phyloP scores from a whole-genome alignment of 2,888 invertebrate species.

The Apomyelois bistriatella region DNA sequence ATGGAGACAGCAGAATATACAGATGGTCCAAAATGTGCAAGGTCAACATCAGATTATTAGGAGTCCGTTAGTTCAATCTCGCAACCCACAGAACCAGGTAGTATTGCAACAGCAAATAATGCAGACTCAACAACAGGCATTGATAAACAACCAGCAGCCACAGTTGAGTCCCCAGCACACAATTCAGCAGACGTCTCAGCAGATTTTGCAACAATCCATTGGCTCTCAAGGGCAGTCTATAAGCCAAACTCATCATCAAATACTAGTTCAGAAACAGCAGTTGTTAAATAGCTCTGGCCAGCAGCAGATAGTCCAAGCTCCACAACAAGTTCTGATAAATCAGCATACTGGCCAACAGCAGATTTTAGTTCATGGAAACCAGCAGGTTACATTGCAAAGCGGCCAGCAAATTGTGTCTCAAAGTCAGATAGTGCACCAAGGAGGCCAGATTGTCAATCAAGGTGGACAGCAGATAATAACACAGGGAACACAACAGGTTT shows the following conservation, averaged over 20 bases:
- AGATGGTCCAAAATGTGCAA: constrained; percentile 75
- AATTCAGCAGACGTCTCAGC: constrained; percentile 78
- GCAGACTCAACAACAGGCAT: constrained; percentile 72
- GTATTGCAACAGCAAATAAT: constrained; percentile 80
- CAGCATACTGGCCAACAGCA: constrained; percentile 73
- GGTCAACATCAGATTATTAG: constrained; percentile 76
- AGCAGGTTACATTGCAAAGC: constrained; percentile 71
- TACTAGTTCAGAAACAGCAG: constrained; percentile 79
- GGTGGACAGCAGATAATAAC: constrained; percentile 68
- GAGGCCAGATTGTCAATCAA: constrained; percentile 68
- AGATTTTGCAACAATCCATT: constrained; percentile 81
- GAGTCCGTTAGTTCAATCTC: constrained; percentile 66
- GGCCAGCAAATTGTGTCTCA: constrained; percentile 72
- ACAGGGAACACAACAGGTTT: constrained; percentile 64
- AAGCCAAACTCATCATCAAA: constrained; percentile 72
- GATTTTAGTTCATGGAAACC: constrained; percentile 72
- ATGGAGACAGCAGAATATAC: constrained; percentile 75
- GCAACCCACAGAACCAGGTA: constrained; percentile 74
- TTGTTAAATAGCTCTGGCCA: constrained; percentile 77
- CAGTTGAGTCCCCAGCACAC: constrained; percentile 77
- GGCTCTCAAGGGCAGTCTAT: constrained; percentile 74
- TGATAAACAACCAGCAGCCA: constrained; percentile 66
- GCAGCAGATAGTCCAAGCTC: constrained; percentile 72
- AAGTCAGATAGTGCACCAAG: constrained; percentile 71
- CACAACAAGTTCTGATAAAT: constrained; percentile 75